Conservation (phyloP, 2,797 vertebrate genomes). For the Neosilurus mollespiculum region DNA sequence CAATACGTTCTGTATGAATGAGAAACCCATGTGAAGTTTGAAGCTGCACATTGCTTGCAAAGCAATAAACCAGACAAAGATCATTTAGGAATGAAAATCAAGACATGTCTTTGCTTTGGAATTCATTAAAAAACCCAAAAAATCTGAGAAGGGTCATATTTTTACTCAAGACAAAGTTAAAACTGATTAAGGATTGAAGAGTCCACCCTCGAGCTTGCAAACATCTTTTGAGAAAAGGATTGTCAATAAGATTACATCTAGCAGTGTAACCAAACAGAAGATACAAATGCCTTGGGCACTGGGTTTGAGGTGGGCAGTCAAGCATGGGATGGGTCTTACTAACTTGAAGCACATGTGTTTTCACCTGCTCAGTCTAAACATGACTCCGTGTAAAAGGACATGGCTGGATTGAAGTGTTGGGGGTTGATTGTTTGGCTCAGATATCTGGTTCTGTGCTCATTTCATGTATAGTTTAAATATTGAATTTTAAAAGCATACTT, state of each 20-base stretch:
- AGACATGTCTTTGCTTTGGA: constrained; percentile 21
- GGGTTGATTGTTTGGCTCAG: not conserved
- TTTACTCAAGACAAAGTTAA: constrained; percentile 9
- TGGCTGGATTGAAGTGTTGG: not conserved
- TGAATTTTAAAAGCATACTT: not conserved
- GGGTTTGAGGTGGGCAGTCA: constrained; percentile 49
- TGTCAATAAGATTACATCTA: constrained; percentile 53
- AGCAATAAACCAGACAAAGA: constrained; percentile 13
- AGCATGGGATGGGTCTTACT: constrained; percentile 51
- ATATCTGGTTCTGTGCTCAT: not conserved
- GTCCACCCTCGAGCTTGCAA: constrained; percentile 20
- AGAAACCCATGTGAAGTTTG: constrained; percentile 19
- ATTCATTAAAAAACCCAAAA: constrained; percentile 15
- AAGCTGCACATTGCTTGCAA: constrained; percentile 20
- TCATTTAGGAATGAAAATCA: constrained; percentile 11
- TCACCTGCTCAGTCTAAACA: constrained; percentile 33
- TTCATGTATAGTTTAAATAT: constrained; percentile 2
- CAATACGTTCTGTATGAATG: constrained; percentile 40
- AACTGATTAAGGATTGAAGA: constrained; percentile 5
- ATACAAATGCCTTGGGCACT: constrained; percentile 41
- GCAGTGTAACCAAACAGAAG: constrained; percentile 50
- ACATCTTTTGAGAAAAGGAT: constrained; percentile 38
- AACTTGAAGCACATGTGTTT: constrained; percentile 52
- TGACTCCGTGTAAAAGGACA: not conserved
- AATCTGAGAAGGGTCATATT: not conserved